These are phyloP conservation scores for Conops quadrifasciatus DNA, from an alignment of 2,888 invertebrate genomes.

Conservation along the genomic window DNA sequence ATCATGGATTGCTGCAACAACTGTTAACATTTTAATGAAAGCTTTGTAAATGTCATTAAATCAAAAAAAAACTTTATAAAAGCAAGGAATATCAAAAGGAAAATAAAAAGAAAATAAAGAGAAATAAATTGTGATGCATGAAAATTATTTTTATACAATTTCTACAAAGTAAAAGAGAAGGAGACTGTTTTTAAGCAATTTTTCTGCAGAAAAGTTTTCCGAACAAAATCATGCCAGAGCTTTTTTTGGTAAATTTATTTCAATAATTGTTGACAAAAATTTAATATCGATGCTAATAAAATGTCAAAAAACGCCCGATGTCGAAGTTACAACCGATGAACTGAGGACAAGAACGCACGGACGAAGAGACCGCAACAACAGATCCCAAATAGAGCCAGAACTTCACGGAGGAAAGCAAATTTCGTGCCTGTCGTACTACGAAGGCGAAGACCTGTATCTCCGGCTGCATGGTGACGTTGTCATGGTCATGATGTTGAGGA, in stretches of 20 bases:
- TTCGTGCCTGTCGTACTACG: not conserved
- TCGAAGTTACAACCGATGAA: not conserved
- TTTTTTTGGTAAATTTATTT: no score
- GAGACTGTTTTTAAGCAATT: no score
- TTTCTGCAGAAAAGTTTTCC: no score
- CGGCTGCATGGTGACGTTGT: not conserved
- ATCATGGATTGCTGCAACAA: no score
- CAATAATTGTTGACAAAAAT: no score
- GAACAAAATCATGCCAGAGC: no score
- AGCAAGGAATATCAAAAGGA: not conserved
- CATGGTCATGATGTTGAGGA: not conserved
- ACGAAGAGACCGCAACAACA: not conserved
- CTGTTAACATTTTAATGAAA: no score
- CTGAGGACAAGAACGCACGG: not conserved
- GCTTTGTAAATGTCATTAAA: not conserved
- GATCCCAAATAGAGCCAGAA: not conserved
- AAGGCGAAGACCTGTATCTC: not conserved
- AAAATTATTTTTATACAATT: not conserved
- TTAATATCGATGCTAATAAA: conserved; percentile 22
- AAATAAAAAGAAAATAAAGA: not conserved
- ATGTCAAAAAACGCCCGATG: conserved; percentile 15
- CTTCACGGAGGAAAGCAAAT: not conserved
- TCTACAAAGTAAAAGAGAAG: no score
- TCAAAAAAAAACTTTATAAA: not conserved
- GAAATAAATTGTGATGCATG: not conserved